These are phyloP conservation scores for Desmophyllum pertusum DNA, from an alignment of 92 coral and sea anemone genomes.

Conservation along the genomic window DNA sequence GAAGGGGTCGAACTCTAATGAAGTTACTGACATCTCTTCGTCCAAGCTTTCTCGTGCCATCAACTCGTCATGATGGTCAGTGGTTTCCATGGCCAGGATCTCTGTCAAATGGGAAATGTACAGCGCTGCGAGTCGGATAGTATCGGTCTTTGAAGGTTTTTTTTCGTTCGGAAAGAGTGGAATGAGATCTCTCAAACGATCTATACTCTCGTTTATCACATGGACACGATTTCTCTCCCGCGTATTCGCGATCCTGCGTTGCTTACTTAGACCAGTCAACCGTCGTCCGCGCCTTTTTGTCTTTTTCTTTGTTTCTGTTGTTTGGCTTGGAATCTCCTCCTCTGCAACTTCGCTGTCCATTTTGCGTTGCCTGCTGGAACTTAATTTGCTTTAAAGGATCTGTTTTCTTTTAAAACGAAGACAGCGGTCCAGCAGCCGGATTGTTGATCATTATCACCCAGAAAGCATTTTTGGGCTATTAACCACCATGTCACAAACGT, in stretches of 20 bases:
- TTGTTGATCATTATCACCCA: constrained; percentile 37
- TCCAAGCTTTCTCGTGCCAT: constrained; percentile 16
- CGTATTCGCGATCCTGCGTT: constrained; percentile 78
- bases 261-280: constrained; percentile 82
- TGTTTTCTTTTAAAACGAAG: constrained; percentile 42
- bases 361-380: not conserved
- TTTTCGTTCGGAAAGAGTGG: constrained; percentile 87
- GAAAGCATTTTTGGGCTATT: constrained; percentile 28
- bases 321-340: constrained; percentile 4
- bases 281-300: constrained; percentile 70
- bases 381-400: constrained; percentile 19
- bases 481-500: constrained; percentile 38
- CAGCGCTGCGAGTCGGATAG: constrained; percentile 82
- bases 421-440: constrained; percentile 18
- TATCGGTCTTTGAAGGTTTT: constrained; percentile 87
- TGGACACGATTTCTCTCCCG: constrained; percentile 87
- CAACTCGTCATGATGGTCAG: constrained; percentile 10
- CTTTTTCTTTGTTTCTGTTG: constrained; percentile 19
- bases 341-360: constrained; percentile 37
- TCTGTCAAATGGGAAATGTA: constrained; percentile 84
- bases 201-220: constrained; percentile 83
- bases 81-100: constrained; percentile 36
- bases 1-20: constrained; percentile 41
- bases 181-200: constrained; percentile 74
- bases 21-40: constrained; percentile 40